Evolutionary conservation across 1,140 invertebrate genomes (phyloP).

Genomic region (Anoplolepis gracilipes): DNA sequence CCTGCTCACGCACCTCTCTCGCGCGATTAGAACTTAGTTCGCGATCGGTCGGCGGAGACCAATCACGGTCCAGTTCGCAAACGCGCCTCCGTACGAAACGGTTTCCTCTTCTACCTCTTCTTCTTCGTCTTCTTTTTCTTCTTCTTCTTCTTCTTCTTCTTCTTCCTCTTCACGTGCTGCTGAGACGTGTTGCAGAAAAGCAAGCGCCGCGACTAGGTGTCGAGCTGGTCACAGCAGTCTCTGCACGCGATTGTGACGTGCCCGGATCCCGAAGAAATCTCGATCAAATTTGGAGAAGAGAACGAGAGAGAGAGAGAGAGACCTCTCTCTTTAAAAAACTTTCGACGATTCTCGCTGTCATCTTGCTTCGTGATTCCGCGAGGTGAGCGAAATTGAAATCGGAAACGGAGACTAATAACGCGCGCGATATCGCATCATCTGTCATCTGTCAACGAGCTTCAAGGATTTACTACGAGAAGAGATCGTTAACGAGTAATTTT

Average conservation of each 20-base stretch:
- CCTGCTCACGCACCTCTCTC: conserved; percentile 68
- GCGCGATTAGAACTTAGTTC: conserved; percentile 72
- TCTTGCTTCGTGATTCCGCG: conserved; percentile 14
- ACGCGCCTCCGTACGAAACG: conserved; percentile 54
- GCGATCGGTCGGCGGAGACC: conserved; percentile 54
- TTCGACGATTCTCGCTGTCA: not conserved
- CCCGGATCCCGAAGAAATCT: not conserved
- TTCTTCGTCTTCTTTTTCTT: conserved; percentile 22
- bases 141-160: conserved; percentile 27
- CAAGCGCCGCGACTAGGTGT: conserved; percentile 24
- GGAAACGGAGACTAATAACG: not conserved
- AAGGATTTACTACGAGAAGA: not conserved
- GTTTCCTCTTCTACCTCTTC: conserved; percentile 33
- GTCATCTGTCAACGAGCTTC: not conserved
- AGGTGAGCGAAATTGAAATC: conserved; percentile 43
- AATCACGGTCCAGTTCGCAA: conserved; percentile 67
- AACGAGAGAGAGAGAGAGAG: too few species aligned
- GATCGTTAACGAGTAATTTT: not conserved
- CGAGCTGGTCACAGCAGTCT: not conserved
- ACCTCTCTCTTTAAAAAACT: not conserved
- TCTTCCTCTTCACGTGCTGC: conserved; percentile 39
- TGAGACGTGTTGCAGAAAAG: conserved; percentile 24
- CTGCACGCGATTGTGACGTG: conserved; percentile 6
- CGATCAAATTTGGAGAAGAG: not conserved
- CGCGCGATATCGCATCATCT: not conserved